A percentile compares a stretch with the other conserved stretches of the same genome.
These are phyloP conservation scores for Scomberomorus guttatus DNA, from an alignment of 2,797 vertebrate species.

Conservation along the genomic window DNA sequence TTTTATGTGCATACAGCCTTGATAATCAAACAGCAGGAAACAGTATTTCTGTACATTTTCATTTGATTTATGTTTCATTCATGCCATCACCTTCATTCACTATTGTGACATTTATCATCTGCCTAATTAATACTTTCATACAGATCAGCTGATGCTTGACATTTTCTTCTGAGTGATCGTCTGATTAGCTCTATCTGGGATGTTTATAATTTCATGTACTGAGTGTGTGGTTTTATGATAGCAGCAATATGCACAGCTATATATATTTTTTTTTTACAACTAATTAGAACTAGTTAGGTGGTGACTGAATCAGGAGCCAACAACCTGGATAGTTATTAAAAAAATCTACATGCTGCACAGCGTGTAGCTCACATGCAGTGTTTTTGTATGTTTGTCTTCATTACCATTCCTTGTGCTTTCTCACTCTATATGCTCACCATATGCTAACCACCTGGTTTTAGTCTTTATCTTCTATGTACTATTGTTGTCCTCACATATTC, in stretches of 20 bases:
- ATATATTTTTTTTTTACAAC: too few relatives aligned
- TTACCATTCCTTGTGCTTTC: not conserved
- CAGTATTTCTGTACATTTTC: not conserved
- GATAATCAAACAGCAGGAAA: slow-evolving; percentile 1
- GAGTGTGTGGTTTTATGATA: not conserved
- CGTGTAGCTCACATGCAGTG: not conserved
- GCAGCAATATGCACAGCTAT: not conserved
- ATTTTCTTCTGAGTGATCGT: slow-evolving; percentile 31
- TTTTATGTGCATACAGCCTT: not conserved
- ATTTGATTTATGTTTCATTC: slow-evolving; percentile 14
- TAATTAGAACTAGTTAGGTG: not conserved
- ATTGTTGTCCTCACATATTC: slow-evolving; percentile 8
- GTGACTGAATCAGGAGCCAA: not conserved
- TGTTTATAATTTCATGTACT: slow-evolving; percentile 9
- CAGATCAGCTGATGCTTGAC: slow-evolving; percentile 18
- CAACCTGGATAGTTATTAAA: not conserved
- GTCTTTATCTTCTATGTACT: not conserved
- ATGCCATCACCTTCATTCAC: slow-evolving; percentile 2
- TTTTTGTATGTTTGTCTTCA: not conserved
- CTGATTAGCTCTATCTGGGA: slow-evolving; percentile 29
- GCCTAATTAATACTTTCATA: slow-evolving; percentile 15
- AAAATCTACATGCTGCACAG: not conserved
- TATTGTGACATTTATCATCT: slow-evolving; percentile 26
- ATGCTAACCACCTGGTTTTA: not conserved
- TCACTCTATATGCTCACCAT: not conserved